Conservation (phyloP, 2,888 invertebrate genomes). For the Aricia artaxerxes region DNA sequence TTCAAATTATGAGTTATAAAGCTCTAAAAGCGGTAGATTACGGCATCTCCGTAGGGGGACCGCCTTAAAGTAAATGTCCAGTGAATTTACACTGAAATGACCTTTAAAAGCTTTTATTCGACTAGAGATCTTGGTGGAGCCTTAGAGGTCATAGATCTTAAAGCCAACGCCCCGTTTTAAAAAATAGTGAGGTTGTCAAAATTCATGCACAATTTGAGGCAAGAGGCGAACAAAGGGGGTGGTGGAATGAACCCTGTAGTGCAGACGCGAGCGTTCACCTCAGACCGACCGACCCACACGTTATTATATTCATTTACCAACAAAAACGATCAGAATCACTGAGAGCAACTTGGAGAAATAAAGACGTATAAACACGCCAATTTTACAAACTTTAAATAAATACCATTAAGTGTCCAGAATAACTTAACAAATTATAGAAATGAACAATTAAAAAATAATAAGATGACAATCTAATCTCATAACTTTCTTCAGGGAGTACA, state of each 20-base stretch:
- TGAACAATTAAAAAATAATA: no score
- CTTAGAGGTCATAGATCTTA: slow-evolving; percentile 2
- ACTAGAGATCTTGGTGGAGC: background rate
- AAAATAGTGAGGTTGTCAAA: slow-evolving; percentile 7
- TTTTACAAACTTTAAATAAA: background rate
- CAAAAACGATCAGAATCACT: slow-evolving; percentile 15
- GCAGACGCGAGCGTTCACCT: slow-evolving; percentile 32
- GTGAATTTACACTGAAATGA: background rate
- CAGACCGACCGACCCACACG: slow-evolving; percentile 21
- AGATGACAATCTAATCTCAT: no score
- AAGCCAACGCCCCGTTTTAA: slow-evolving; percentile 5
- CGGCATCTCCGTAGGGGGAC: no score
- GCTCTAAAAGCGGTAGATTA: no score
- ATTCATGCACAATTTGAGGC: slow-evolving; percentile 27
- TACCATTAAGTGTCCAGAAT: background rate
- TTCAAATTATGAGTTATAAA: no score
- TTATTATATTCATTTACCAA: slow-evolving; percentile 21
- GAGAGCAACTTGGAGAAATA: background rate
- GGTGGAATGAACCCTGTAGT: slow-evolving; percentile 33
- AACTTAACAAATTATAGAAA: background rate
- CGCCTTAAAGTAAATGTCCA: background rate
- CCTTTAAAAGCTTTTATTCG: background rate
- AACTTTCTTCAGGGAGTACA: no score
- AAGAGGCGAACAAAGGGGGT: slow-evolving; percentile 31
- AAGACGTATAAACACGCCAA: background rate